Evolutionary conservation across 2,888 invertebrate genomes (phyloP), one percentile per base, ranked within the genome.

Genomic region (Hyppa rectilinea): DNA sequence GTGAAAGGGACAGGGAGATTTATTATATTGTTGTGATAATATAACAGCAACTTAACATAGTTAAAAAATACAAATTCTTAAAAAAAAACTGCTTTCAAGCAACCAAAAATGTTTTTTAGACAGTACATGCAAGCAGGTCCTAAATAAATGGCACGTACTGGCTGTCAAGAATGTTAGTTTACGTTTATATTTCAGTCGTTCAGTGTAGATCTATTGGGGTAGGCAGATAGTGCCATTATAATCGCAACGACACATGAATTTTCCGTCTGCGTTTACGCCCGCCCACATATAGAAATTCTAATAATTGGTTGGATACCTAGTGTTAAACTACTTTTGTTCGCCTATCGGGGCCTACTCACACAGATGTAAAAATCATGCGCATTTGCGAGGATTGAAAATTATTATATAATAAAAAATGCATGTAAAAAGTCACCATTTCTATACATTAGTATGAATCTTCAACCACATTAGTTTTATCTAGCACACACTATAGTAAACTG

Each of bases 91-190:
- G n/a, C n/a, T n/a, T n/a, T n/a, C n/a, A n/a, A n/a, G n/a, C n/a
- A n/a, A n/a, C n/a, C n/a, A n/a, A n/a, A n/a, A n/a, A n/a, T n/a
- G 0, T 0, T 49, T 58, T 67, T 60, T 6, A 10, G 53, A 56
- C 68, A 79, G 66, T 64, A 61, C 29, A 50, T 62, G 49, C 43
- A 81, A 67, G 52, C 55, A 60, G 75, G 31, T 17, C 55, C 23
- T 71, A 52, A 75, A 50, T 59, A 64, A 78, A 82, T 82, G 78
- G 82, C 82, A 82, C 82, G 17, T 65, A 62, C 71, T 62, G 52
- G 29, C 12, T 68, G 70, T 74, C 69, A 70, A 55, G 55, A 74
- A 66, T 53, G 17, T 76, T 56, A 65, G 38, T 59, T n/a, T 60
- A 75, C 52, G 23, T 52, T n/a, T 36, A 65, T 40, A 67, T 47